phyloP scores from a whole-genome alignment of 2,888 invertebrate genomes.

The Hipparchia semele region DNA sequence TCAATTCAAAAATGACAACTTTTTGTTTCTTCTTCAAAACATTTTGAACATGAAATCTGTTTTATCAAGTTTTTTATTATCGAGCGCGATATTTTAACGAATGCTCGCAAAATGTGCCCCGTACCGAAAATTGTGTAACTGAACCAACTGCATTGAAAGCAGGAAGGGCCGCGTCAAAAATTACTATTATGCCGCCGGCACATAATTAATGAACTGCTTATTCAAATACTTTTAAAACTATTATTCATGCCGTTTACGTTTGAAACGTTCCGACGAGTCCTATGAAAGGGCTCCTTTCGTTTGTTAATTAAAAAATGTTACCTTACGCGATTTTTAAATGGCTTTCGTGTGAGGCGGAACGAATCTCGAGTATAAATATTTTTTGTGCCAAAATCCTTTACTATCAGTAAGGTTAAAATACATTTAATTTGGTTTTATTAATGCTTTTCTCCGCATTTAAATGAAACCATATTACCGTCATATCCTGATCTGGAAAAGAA shows the following conservation, averaged over 20 bases:
- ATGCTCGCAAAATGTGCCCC: conserved; percentile 46
- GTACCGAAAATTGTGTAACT: conserved; percentile 71
- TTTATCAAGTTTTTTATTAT: background rate
- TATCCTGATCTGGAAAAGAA: no score
- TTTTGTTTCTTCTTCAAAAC: background rate
- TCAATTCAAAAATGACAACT: no score
- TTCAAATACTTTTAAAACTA: conserved; percentile 83
- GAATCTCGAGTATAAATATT: conserved; percentile 42
- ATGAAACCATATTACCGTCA: background rate
- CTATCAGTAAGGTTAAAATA: background rate
- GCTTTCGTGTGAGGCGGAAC: conserved; percentile 50
- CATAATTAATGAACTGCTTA: conserved; percentile 82
- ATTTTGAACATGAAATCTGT: background rate
- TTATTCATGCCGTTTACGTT: conserved; percentile 82
- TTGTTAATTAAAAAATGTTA: conserved; percentile 74
- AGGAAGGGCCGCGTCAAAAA: conserved; percentile 82
- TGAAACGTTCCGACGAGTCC: conserved; percentile 77
- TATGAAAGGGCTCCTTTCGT: conserved; percentile 70
- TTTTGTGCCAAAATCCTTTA: conserved; percentile 24
- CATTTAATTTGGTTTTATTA: background rate
- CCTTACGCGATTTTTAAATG: conserved; percentile 74
- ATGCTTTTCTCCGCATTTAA: background rate
- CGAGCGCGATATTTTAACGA: conserved; percentile 13
- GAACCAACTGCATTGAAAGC: conserved; percentile 71
- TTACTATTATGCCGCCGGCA: conserved; percentile 75